These are phyloP conservation scores for Ispidina lecontei DNA, from an alignment of 2,797 vertebrate species.

Conservation along the genomic window DNA sequence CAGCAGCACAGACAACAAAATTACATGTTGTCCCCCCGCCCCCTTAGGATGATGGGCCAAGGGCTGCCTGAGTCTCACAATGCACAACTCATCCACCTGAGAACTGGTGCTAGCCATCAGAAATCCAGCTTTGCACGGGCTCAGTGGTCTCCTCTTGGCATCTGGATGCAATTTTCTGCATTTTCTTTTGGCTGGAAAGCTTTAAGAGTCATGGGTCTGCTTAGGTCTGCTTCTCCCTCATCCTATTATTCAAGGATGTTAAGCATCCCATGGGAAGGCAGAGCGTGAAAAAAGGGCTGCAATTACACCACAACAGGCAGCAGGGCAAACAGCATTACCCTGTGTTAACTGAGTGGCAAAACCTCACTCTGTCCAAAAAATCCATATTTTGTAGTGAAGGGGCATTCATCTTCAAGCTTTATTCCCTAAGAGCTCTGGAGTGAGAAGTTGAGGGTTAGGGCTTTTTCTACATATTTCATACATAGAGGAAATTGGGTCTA, in stretches of 20 bases:
- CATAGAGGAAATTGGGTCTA: neutral
- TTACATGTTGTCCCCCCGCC: neutral
- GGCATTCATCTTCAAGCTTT: neutral
- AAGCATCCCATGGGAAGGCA: neutral
- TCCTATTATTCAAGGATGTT: neutral
- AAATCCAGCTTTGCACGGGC: neutral
- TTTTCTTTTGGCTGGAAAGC: neutral
- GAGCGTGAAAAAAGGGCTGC: conserved; percentile 1
- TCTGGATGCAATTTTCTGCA: neutral
- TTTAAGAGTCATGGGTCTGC: neutral
- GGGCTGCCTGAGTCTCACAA: neutral
- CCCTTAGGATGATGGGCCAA: neutral
- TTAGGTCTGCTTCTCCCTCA: neutral
- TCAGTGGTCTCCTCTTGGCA: neutral
- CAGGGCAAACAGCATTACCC: neutral
- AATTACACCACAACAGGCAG: neutral
- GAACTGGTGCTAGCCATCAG: neutral
- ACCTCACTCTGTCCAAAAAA: neutral
- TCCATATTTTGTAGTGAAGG: neutral
- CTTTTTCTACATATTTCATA: neutral
- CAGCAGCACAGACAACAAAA: neutral
- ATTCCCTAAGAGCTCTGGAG: neutral
- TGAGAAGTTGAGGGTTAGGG: neutral
- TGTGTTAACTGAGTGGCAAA: neutral
- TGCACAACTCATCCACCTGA: neutral